Percentiles rank a stretch among this genome's conserved stretches.
These are phyloP conservation scores for Acanthornis magna DNA, from an alignment of 2,797 vertebrate species.

Conservation along the genomic window DNA sequence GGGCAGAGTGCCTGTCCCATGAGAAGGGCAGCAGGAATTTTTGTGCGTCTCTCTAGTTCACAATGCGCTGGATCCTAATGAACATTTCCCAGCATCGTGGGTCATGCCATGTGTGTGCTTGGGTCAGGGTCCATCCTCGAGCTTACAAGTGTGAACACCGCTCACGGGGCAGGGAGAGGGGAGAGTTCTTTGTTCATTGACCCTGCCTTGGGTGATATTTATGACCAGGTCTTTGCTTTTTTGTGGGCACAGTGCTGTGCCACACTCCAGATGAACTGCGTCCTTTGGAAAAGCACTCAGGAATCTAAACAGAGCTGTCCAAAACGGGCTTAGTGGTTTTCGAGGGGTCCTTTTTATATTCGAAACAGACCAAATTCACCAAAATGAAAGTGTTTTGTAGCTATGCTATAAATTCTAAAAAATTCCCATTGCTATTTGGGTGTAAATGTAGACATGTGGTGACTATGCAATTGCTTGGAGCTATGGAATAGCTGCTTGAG, in stretches of 20 bases:
- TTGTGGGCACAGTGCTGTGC: neutral
- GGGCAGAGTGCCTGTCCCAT: neutral
- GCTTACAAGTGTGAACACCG: rapidly evolving
- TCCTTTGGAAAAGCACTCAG: neutral
- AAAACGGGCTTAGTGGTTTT: neutral
- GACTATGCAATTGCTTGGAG: neutral
- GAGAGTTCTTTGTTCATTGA: neutral
- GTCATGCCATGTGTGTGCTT: neutral
- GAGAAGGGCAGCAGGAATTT: neutral
- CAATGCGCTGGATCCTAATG: neutral
- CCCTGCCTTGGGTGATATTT: neutral
- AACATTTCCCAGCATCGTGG: neutral
- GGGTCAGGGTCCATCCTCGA: rapidly evolving
- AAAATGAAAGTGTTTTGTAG: neutral
- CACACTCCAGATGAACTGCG: neutral
- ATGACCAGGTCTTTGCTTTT: neutral
- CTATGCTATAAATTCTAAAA: neutral
- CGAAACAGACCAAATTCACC: neutral
- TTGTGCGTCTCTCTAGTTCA: rapidly evolving
- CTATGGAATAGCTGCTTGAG: neutral
- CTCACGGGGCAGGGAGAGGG: rapidly evolving
- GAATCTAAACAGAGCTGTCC: neutral
- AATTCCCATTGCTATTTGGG: neutral
- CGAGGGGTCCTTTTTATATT: neutral
- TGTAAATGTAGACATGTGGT: neutral